These are phyloP conservation scores for Amphipyra berbera DNA, from an alignment of 2,888 invertebrate species.

Conservation along the genomic window DNA sequence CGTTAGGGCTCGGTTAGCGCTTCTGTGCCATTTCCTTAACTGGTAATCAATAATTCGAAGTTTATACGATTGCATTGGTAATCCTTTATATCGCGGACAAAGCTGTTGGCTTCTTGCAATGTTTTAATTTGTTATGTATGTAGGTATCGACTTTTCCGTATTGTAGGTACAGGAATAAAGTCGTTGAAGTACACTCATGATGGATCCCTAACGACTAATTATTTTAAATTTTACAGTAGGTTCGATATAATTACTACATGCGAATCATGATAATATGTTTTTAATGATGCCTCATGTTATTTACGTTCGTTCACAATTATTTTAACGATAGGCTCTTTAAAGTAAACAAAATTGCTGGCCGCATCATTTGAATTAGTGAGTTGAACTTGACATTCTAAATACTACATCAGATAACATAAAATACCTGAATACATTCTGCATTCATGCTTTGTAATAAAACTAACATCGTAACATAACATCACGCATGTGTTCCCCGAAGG, in stretches of 20 bases:
- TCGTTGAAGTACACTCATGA: too few species aligned
- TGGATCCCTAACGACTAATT: background rate
- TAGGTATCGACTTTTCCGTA: too few species aligned
- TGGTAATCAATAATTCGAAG: constrained; percentile 23
- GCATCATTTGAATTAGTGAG: background rate
- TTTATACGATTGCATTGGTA: background rate
- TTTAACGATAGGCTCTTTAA: background rate
- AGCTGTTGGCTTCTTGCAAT: too few species aligned
- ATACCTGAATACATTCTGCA: too few species aligned
- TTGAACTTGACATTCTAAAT: too few species aligned
- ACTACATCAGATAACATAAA: too few species aligned
- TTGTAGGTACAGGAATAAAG: too few species aligned
- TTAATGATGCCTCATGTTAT: background rate
- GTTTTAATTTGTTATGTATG: too few species aligned
- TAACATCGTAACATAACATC: too few species aligned
- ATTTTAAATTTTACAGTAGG: background rate
- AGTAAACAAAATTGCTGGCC: constrained; percentile 2
- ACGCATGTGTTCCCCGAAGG: too few species aligned
- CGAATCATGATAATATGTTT: background rate
- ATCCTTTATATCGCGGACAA: too few species aligned
- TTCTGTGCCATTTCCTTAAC: constrained; percentile 14
- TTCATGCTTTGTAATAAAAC: too few species aligned
- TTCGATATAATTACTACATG: background rate
- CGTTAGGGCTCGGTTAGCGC: constrained; percentile 19
- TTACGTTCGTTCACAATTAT: background rate